phyloP scores from a whole-genome alignment of 2,113 vertebrate genomes.

The Rhea pennata region DNA sequence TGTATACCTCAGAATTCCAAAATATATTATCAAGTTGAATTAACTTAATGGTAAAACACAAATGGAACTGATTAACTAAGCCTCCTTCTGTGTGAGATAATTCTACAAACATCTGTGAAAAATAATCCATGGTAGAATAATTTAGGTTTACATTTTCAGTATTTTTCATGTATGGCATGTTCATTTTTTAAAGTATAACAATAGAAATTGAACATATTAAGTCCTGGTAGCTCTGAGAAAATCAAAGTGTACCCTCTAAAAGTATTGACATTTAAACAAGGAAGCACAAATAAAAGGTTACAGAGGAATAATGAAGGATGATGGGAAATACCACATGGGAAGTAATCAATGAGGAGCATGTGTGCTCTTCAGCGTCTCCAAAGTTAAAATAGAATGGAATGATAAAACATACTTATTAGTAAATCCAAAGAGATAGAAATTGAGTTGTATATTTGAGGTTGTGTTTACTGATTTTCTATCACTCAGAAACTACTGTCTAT shows the following conservation, averaged over 20 bases:
- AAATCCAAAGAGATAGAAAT: not conserved
- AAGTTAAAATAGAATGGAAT: not conserved
- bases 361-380: not conserved
- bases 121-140: not conserved
- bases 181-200: not conserved
- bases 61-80: not conserved
- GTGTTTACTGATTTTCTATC: not conserved
- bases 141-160: not conserved
- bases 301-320: not conserved
- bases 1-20: not conserved
- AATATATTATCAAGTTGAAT: fast-evolving
- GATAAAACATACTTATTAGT: not conserved
- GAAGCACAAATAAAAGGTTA: not conserved
- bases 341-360: not conserved
- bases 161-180: not conserved
- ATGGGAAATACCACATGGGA: not conserved
- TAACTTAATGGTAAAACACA: not conserved
- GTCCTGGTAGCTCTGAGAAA: not conserved
- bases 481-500: not conserved
- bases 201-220: not conserved
- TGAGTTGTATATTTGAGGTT: not conserved
- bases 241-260: not conserved
- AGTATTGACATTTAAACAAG: not conserved
- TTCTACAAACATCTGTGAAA: not conserved
- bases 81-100: not conserved